Percentiles rank a stretch among this genome's conserved stretches.
These are phyloP conservation scores for Ormyrus rosae DNA, from an alignment of 2,888 invertebrate genomes.

Conservation along the genomic window DNA sequence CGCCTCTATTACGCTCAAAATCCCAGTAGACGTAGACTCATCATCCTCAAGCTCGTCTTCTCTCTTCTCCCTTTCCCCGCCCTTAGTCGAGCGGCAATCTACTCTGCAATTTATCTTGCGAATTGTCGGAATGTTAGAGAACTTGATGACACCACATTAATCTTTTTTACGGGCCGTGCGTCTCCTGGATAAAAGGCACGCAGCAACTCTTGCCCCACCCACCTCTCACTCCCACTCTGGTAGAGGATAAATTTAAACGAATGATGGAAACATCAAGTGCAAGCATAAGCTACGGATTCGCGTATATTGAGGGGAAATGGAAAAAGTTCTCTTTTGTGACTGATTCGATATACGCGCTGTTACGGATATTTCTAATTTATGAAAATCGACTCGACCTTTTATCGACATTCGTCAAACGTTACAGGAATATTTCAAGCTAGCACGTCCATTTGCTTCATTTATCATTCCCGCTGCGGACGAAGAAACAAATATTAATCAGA, in stretches of 20 bases:
- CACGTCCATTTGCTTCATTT: slow-evolving; percentile 10
- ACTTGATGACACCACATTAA: slow-evolving; percentile 54
- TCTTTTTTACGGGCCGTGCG: slow-evolving; percentile 46
- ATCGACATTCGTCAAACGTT: slow-evolving; percentile 10
- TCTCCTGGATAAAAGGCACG: slow-evolving; percentile 34
- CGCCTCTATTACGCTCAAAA: slow-evolving; percentile 64
- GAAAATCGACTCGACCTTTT: background rate
- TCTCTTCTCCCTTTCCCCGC: background rate
- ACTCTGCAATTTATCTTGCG: slow-evolving; percentile 53
- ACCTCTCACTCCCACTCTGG: background rate
- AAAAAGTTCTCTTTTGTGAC: slow-evolving; percentile 39
- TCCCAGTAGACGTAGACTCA: slow-evolving; percentile 63
- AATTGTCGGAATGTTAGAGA: slow-evolving; percentile 54
- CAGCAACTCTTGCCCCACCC: background rate
- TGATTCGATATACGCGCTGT: background rate
- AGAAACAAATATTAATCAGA: slow-evolving; percentile 40
- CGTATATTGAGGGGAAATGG: slow-evolving; percentile 25
- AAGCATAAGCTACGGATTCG: slow-evolving; percentile 1
- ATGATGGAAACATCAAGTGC: slow-evolving; percentile 32
- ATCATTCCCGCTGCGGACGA: slow-evolving; percentile 1
- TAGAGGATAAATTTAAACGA: slow-evolving; percentile 29
- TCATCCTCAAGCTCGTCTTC: slow-evolving; percentile 53
- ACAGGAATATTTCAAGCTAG: background rate
- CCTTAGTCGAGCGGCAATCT: slow-evolving; percentile 42
- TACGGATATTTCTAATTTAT: background rate